These are phyloP conservation scores for Gryon sp. DNA, from an alignment of 1,140 invertebrate species.

Conservation along the genomic window DNA sequence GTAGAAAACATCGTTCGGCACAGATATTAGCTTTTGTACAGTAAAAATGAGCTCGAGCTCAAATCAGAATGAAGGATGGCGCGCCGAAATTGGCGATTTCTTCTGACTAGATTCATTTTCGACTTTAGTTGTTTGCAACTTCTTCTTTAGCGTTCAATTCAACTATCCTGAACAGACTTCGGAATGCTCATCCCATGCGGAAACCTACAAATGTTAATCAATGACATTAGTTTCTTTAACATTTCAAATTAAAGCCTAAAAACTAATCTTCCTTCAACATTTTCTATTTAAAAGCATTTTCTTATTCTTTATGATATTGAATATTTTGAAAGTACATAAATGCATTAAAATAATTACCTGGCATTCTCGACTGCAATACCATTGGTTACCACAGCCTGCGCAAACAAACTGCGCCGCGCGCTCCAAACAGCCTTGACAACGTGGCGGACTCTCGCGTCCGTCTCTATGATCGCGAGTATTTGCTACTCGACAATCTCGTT, in stretches of 20 bases:
- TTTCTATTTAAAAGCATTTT: no score
- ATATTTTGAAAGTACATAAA: constrained; percentile 12
- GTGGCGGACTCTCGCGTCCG: constrained; percentile 75
- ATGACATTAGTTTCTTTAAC: constrained; percentile 5
- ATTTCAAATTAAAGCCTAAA: no score
- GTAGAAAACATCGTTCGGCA: constrained; percentile 54
- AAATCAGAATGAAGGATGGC: constrained; percentile 49
- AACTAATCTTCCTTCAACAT: no score
- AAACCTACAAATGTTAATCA: constrained; percentile 81
- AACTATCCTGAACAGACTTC: constrained; percentile 87
- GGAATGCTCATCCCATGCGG: constrained; percentile 91
- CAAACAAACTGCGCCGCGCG: constrained; percentile 90
- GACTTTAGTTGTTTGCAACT: constrained; percentile 52
- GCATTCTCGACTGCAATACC: constrained; percentile 93
- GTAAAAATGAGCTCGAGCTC: constrained; percentile 55
- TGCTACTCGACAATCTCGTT: constrained; percentile 78
- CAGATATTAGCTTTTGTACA: constrained; percentile 26
- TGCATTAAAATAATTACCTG: constrained; percentile 82
- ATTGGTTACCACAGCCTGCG: constrained; percentile 91
- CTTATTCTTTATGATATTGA: constrained; percentile 6
- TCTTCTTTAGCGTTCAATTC: constrained; percentile 47
- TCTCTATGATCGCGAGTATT: constrained; percentile 73
- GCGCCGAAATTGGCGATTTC: constrained; percentile 59
- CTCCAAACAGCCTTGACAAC: constrained; percentile 89
- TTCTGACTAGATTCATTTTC: constrained; percentile 78